Conservation (phyloP, 2,888 invertebrate species). For the Erannis defoliaria region DNA sequence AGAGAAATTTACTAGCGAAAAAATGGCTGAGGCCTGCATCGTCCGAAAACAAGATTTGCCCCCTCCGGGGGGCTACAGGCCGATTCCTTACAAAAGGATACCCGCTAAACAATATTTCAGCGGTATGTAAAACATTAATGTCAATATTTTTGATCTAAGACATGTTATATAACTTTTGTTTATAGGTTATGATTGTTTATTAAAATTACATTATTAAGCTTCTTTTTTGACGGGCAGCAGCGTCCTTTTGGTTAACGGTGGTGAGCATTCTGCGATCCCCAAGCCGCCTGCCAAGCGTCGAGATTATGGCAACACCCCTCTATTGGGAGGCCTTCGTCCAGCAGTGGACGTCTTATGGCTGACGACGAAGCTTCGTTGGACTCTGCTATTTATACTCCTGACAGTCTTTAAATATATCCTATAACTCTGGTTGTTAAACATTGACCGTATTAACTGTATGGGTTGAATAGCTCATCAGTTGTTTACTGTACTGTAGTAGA, state of each 20-base stretch:
- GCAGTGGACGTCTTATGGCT: too few species aligned
- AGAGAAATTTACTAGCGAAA: conserved; percentile 56
- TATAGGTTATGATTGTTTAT: conserved; percentile 62
- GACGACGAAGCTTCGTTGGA: too few species aligned
- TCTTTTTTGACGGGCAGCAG: too few species aligned
- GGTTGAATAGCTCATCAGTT: not conserved
- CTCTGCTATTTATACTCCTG: conserved; percentile 2
- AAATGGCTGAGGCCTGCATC: conserved; percentile 72
- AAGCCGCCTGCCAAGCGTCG: too few species aligned
- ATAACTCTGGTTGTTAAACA: conserved; percentile 1
- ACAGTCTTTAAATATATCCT: not conserved
- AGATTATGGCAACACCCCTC: too few species aligned
- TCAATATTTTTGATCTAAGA: conserved; percentile 23
- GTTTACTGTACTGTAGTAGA: not conserved
- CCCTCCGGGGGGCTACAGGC: conserved; percentile 95
- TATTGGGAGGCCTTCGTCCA: too few species aligned
- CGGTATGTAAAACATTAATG: conserved; percentile 78
- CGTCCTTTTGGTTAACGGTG: too few species aligned
- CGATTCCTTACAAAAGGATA: conserved; percentile 90
- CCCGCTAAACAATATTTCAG: conserved; percentile 91
- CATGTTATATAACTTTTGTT: conserved; percentile 72
- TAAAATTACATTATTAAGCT: too few species aligned
- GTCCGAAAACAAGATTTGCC: conserved; percentile 94
- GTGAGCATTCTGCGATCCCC: too few species aligned
- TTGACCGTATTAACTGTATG: not conserved